Percentiles rank a stretch among this genome's conserved stretches.
These are phyloP conservation scores for Himalopsyche kuldschensis DNA, from an alignment of 2,888 invertebrate genomes.

Conservation along the genomic window DNA sequence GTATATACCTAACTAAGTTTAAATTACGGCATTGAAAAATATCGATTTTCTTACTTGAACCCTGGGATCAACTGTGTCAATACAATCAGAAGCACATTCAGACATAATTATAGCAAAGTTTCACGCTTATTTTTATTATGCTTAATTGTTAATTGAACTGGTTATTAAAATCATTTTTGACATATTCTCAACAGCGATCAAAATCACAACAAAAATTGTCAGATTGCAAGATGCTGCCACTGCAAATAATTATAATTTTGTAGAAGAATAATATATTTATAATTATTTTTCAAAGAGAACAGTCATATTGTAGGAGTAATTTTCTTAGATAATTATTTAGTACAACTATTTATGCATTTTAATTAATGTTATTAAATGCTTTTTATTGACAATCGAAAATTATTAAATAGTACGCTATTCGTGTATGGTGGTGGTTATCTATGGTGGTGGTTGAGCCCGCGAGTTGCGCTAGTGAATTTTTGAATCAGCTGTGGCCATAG, in stretches of 20 bases:
- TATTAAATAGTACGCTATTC: neutral
- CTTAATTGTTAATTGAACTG: conserved; percentile 18
- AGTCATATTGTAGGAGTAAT: too few relatives aligned
- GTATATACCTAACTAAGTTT: conserved; percentile 2
- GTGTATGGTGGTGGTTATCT: too few relatives aligned
- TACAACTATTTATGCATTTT: too few relatives aligned
- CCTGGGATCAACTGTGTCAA: conserved; percentile 78
- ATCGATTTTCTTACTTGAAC: conserved; percentile 69
- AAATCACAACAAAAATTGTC: conserved; percentile 9
- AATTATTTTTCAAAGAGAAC: too few relatives aligned
- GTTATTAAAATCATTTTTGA: conserved; percentile 20
- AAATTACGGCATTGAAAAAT: conserved; percentile 43
- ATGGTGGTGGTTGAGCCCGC: neutral
- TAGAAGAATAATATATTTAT: too few relatives aligned
- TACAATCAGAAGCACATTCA: conserved; percentile 62
- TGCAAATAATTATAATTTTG: neutral
- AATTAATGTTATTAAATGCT: too few relatives aligned
- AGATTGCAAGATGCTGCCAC: neutral
- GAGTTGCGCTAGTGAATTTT: neutral
- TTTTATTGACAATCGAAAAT: too few relatives aligned
- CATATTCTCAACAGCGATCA: conserved; percentile 1
- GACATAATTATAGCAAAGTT: conserved; percentile 57
- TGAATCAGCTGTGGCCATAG: neutral
- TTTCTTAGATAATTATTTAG: too few relatives aligned
- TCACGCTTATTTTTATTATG: conserved; percentile 37